Evolutionary conservation across 2,113 vertebrate genomes (phyloP).

Genomic region (Accipiter virgatus): DNA sequence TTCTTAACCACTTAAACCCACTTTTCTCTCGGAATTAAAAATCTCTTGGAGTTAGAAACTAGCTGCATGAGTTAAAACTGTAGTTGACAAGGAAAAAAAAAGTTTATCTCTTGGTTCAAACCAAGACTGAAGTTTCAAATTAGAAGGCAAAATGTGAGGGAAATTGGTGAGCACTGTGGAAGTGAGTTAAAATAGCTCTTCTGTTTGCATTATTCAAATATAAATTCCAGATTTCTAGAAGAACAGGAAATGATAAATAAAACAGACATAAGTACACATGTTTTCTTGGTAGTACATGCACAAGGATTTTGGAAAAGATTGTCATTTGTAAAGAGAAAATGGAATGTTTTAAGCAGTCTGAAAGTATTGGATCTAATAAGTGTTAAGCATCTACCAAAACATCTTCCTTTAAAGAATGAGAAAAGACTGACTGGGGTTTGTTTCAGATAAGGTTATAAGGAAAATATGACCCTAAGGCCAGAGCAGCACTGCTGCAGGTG

Average conservation of each 20-base stretch:
- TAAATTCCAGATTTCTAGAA: not conserved
- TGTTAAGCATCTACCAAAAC: not conserved
- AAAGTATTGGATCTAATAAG: not conserved
- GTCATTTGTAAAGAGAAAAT: not conserved
- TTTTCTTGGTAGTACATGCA: not conserved
- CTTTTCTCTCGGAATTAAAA: not conserved
- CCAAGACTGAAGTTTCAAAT: not conserved
- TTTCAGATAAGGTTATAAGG: not conserved
- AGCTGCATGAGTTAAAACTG: not conserved
- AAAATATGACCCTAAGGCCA: conserved; percentile 8
- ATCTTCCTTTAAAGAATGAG: not conserved
- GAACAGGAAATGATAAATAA: not conserved
- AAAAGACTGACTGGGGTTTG: not conserved
- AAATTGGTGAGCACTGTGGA: not conserved
- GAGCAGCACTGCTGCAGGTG: not conserved
- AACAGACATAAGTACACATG: not conserved
- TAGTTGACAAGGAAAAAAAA: not conserved
- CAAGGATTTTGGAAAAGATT: not conserved
- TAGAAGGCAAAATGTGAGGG: not conserved
- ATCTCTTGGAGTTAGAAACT: not conserved
- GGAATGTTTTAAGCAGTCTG: not conserved
- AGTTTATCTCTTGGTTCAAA: not conserved
- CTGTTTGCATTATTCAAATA: not conserved
- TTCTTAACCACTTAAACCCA: not conserved
- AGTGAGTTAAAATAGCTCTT: not conserved